These are phyloP conservation scores for Leptobrachium ailaonicum DNA, from an alignment of 2,113 vertebrate genomes.

Conservation along the genomic window DNA sequence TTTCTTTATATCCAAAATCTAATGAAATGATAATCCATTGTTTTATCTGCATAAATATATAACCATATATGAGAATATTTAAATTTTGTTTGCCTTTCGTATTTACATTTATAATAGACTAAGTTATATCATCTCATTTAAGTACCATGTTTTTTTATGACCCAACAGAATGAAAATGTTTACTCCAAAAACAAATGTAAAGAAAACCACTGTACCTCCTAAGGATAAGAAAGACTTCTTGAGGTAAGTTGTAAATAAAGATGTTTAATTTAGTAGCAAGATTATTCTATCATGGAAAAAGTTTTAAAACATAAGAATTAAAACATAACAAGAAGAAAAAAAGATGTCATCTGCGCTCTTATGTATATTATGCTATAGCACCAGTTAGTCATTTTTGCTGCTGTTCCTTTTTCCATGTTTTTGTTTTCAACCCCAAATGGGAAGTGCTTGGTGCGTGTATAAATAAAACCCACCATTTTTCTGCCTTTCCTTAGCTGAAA, in stretches of 20 bases:
- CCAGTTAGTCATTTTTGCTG: too few relatives aligned
- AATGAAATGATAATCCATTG: too few relatives aligned
- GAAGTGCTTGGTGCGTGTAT: too few relatives aligned
- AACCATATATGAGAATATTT: conserved; percentile 2
- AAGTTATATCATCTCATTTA: neutral
- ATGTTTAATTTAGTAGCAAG: too few relatives aligned
- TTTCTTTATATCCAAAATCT: too few relatives aligned
- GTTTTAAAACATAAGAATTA: neutral
- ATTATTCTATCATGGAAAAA: too few relatives aligned
- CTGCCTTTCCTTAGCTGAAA: too few relatives aligned
- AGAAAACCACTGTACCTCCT: conserved; percentile 54
- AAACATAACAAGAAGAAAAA: neutral
- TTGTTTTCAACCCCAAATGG: too few relatives aligned
- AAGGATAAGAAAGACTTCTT: conserved; percentile 56
- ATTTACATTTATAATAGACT: neutral
- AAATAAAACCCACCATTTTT: too few relatives aligned
- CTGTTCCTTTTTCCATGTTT: too few relatives aligned
- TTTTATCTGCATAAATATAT: neutral
- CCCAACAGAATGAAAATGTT: conserved; percentile 72
- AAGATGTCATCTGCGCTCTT: neutral
- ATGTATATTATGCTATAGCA: too few relatives aligned
- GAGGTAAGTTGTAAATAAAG: conserved; percentile 58
- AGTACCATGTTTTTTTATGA: conserved; percentile 28
- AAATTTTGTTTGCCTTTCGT: neutral
- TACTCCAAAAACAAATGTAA: conserved; percentile 69